Evolutionary conservation across 2,797 vertebrate species (phyloP).

Genomic region (Emys orbicularis): DNA sequence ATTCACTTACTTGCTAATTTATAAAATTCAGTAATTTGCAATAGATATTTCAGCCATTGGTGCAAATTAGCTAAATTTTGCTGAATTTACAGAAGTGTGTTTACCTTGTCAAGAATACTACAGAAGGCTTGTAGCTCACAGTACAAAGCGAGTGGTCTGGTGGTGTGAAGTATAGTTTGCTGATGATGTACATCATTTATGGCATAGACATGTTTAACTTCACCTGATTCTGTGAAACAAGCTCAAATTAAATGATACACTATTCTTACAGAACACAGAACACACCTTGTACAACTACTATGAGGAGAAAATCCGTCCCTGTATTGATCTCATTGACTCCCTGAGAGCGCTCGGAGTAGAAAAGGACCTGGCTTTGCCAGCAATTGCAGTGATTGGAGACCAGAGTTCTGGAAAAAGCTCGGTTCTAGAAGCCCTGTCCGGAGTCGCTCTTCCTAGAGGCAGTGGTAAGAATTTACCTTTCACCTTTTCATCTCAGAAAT

Average conservation of each 20-base stretch:
- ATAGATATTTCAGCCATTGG: background rate
- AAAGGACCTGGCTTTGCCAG: constrained; percentile 88
- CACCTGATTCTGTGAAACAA: background rate
- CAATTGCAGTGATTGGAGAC: constrained; percentile 92
- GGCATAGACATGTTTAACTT: background rate
- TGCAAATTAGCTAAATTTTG: background rate
- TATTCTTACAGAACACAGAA: constrained; percentile 19
- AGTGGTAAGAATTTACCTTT: constrained; percentile 80
- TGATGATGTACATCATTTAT: background rate
- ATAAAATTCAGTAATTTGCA: background rate
- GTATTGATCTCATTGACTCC: constrained; percentile 90
- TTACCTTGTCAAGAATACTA: background rate
- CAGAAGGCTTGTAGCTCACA: background rate
- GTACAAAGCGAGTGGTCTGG: background rate
- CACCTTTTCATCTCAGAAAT: background rate
- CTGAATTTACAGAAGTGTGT: background rate
- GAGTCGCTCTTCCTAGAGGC: constrained; percentile 90
- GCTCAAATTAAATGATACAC: background rate
- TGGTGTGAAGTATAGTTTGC: background rate
- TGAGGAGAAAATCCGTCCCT: constrained; percentile 88
- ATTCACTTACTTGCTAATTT: background rate
- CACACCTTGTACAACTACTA: constrained; percentile 74
- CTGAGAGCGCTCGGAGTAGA: constrained; percentile 89
- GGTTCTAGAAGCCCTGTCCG: constrained; percentile 91
- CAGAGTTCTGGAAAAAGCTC: constrained; percentile 96